phyloP scores from a whole-genome alignment of 2,888 invertebrate species.

The Listrodromus nycthemerus region DNA sequence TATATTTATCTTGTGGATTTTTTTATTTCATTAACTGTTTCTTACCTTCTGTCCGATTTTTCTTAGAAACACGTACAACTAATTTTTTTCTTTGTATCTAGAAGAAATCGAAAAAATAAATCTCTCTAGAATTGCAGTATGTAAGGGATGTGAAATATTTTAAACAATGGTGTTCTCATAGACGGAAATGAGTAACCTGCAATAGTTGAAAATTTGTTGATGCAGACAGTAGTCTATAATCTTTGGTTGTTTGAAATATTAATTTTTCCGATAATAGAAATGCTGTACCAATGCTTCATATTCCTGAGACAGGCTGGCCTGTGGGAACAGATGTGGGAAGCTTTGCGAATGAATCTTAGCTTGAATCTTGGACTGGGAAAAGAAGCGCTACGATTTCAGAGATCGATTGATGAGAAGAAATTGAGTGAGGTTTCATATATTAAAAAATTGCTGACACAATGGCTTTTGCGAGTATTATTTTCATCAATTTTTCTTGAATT shows the following conservation, averaged over 20 bases:
- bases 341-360: slow-evolving; percentile 89
- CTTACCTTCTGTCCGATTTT: not conserved
- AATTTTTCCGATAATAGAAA: slow-evolving; percentile 66
- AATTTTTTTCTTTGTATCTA: not conserved
- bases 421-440: slow-evolving; percentile 76
- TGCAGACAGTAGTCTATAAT: not conserved
- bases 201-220: not conserved
- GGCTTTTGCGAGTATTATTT: not conserved
- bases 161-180: not conserved
- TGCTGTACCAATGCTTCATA: slow-evolving; percentile 86
- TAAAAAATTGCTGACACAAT: not conserved
- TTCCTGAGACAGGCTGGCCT: slow-evolving; percentile 90
- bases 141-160: not conserved
- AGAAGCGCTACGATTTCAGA: slow-evolving; percentile 74
- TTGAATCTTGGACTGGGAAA: slow-evolving; percentile 86
- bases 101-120: not conserved
- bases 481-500: slow-evolving; percentile 11
- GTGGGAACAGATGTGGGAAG: slow-evolving; percentile 91
- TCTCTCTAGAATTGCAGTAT: not conserved
- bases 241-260: not conserved
- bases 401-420: slow-evolving; percentile 84
- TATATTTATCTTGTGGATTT: too few species aligned
- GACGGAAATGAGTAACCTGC: not conserved
- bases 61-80: not conserved
- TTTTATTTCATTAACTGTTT: not conserved